phyloP scores from a whole-genome alignment of 2,113 vertebrate species.

The Xiphophorus couchianus region DNA sequence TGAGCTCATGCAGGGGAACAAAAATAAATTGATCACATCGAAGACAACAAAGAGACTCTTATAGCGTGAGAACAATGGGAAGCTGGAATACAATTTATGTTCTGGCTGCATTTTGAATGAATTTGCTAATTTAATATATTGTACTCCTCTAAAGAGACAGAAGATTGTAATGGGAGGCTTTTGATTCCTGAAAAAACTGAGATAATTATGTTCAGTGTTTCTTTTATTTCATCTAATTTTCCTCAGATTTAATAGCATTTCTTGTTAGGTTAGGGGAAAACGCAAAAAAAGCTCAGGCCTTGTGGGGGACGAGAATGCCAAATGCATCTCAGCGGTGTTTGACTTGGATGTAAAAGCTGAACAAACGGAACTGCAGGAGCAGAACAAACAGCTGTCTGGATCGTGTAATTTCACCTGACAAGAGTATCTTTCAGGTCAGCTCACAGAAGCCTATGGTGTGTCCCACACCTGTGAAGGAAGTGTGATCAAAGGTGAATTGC shows the following conservation, averaged over 20 bases:
- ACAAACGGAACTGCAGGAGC: slow-evolving; percentile 42
- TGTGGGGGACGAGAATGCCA: slow-evolving; percentile 27
- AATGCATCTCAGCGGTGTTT: slow-evolving; percentile 38
- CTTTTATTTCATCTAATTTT: slow-evolving; percentile 1
- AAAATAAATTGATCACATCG: slow-evolving; percentile 3
- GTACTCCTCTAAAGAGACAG: slow-evolving; percentile 7
- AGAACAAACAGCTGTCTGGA: slow-evolving; percentile 39
- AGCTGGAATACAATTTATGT: slow-evolving; percentile 7
- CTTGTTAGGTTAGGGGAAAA: background rate
- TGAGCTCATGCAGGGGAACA: background rate
- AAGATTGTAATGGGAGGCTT: slow-evolving; percentile 1
- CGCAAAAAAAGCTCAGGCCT: slow-evolving; percentile 9
- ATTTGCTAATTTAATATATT: slow-evolving; percentile 19
- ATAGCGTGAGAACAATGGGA: background rate
- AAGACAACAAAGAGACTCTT: background rate
- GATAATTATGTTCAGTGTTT: slow-evolving; percentile 1
- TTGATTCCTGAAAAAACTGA: background rate
- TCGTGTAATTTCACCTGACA: slow-evolving; percentile 40
- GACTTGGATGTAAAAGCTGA: slow-evolving; percentile 44
- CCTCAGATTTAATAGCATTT: slow-evolving; percentile 1
- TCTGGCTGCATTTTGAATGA: slow-evolving; percentile 6
- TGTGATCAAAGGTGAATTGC: slow-evolving; percentile 29
- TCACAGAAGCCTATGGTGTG: slow-evolving; percentile 11
- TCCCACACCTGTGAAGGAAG: slow-evolving; percentile 13
- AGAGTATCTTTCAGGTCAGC: slow-evolving; percentile 27